Percentiles rank a stretch among this genome's conserved stretches.
phyloP scores from a whole-genome alignment of 2,888 invertebrate species.

The Cataglyphis livida region DNA sequence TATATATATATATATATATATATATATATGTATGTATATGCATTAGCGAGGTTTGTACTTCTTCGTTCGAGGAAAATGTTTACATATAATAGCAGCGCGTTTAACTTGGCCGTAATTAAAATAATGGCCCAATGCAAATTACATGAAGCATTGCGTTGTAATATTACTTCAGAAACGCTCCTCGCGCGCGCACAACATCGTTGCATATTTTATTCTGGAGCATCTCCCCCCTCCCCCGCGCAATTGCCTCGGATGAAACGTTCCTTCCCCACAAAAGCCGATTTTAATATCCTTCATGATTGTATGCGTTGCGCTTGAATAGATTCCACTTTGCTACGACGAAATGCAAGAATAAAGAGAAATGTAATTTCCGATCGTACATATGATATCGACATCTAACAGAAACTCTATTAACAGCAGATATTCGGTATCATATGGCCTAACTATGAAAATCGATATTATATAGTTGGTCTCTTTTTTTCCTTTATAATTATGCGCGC shows the following conservation, averaged over 20 bases:
- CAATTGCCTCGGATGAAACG: conserved; percentile 6
- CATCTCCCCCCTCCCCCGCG: background rate
- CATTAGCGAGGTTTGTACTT: conserved; percentile 25
- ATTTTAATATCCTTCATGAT: conserved; percentile 46
- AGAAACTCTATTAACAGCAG: conserved; percentile 21
- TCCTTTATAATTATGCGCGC: background rate
- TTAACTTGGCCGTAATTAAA: conserved; percentile 56
- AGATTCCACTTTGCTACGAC: conserved; percentile 12
- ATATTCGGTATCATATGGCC: background rate
- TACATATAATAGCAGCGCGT: conserved; percentile 43
- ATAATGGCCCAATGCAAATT: conserved; percentile 48
- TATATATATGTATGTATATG: background rate
- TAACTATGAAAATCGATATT: background rate
- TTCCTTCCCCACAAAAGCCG: conserved; percentile 13
- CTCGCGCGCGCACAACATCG: conserved; percentile 29
- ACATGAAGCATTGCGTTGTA: conserved; percentile 36
- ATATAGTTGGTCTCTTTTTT: background rate
- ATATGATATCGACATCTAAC: conserved; percentile 43
- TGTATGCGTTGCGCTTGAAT: conserved; percentile 16
- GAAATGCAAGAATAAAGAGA: conserved; percentile 42
- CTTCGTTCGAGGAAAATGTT: conserved; percentile 46
- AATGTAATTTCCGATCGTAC: conserved; percentile 42
- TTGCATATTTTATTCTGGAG: conserved; percentile 41
- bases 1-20: background rate
- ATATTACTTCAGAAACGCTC: conserved; percentile 39